A percentile compares a stretch with the other conserved stretches of the same genome.
Conservation (phyloP, 2,113 vertebrate species). For the Oryzias woworae region DNA sequence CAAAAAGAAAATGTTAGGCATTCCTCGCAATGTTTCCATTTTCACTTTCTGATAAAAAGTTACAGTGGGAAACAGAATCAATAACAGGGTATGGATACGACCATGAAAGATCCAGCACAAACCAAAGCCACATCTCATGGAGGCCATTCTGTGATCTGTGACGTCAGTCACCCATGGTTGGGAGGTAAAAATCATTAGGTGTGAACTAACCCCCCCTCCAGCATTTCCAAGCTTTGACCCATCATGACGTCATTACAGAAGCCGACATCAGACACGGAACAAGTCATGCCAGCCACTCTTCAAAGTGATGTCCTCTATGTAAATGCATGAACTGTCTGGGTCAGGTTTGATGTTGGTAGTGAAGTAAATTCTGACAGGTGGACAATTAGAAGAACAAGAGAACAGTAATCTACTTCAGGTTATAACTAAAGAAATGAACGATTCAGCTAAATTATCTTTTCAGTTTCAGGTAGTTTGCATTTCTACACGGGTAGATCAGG, state of each 20-base stretch:
- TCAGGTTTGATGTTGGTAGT: background rate
- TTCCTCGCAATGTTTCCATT: too few species aligned
- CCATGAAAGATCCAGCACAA: constrained; percentile 7
- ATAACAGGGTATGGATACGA: too few species aligned
- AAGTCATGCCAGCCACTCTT: background rate
- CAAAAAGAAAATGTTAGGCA: too few species aligned
- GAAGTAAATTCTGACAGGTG: background rate
- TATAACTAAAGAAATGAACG: background rate
- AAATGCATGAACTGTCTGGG: background rate
- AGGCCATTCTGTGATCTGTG: constrained; percentile 5
- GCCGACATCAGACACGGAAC: background rate
- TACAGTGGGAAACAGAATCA: too few species aligned
- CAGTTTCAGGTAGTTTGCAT: too few species aligned
- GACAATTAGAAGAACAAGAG: background rate
- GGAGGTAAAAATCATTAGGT: constrained; percentile 41
- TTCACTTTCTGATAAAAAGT: too few species aligned
- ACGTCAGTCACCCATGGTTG: constrained; percentile 17
- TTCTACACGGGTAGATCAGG: too few species aligned
- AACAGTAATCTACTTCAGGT: background rate
- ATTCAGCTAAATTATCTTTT: too few species aligned
- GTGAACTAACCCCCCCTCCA: constrained; percentile 16
- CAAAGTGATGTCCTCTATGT: too few species aligned
- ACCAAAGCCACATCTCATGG: constrained; percentile 11
- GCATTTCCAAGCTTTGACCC: constrained; percentile 12
- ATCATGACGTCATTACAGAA: constrained; percentile 1